Base-by-base conservation (phyloP, 2,797 vertebrate species). In the Melanotaenia nigrans region DNA sequence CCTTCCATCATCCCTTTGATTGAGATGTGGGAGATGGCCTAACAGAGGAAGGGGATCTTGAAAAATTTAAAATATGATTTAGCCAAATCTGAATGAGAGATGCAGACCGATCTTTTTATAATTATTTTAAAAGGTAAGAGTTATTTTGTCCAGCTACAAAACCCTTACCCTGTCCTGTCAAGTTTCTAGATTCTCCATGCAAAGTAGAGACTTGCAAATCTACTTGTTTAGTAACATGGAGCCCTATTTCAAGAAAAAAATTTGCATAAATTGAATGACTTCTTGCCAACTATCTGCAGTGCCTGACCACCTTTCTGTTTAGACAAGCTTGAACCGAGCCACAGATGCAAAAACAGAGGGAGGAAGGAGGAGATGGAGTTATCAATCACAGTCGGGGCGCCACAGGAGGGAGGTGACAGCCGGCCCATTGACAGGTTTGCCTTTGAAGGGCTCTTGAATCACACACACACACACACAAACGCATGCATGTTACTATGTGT, bases 351-450 rank as follows among this genome's bases (percentile, higher is more conserved):
- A 62, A 61, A 78, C 14, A 55, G 67, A 74, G 70, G 81, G 67
- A 79, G 79, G 66, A 79, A 42, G 75, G 76, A 36, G 81, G 67
- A 68, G 73, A 88, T 88, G 81, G 85, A 89, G 88, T 92, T 91
- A 92, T 92, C 91, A 88, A 92, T 92, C 90, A 92, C 85, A 61
- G 85, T 60, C 38, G 0, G 62, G 87, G 88, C 82, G 33, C 90
- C 85, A 85, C 87, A 83, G 87, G 85, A 89, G 88, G 88, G 87
- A 83, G 82, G 83, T 85, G 87, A 90, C 91, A 90, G 87, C 81
- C 80, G 70, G 82, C 70, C 85, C 89, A 91, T 89, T 90, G 91
- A 91, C 90, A 89, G 84, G 79, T 87, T 83, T 60, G 79, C 77
- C 79, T 91, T 87, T 90, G 85, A 91, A 90, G 83, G 82, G 66